phyloP scores from a whole-genome alignment of 2,888 invertebrate genomes.

The Bembecia ichneumoniformis region DNA sequence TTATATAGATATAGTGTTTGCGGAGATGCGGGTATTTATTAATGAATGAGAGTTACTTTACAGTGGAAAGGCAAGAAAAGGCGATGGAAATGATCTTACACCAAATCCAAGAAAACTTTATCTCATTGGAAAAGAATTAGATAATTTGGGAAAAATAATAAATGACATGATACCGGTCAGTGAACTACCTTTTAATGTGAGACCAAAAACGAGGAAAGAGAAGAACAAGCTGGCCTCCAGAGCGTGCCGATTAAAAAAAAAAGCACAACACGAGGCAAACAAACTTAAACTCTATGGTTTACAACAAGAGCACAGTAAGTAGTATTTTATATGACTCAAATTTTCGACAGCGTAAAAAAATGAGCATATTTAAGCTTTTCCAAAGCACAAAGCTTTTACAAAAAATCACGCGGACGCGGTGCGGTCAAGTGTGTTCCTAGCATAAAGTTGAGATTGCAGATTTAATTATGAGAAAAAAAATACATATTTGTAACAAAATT shows the following conservation, averaged over 20 bases:
- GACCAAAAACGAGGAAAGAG: conserved; percentile 95
- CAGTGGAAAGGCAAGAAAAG: conserved; percentile 93
- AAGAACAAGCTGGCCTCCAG: conserved; percentile 98
- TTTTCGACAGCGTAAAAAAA: too few relatives aligned
- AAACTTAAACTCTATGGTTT: conserved; percentile 95
- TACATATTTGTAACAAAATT: too few relatives aligned
- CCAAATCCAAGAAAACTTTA: conserved; percentile 94
- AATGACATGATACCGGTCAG: conserved; percentile 97
- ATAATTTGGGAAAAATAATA: conserved; percentile 90
- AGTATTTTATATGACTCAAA: too few relatives aligned
- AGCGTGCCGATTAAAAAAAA: conserved; percentile 97
- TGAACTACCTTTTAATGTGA: conserved; percentile 89
- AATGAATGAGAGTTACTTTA: too few relatives aligned
- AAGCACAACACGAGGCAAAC: conserved; percentile 98
- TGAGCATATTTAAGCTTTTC: too few relatives aligned
- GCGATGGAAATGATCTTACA: conserved; percentile 97
- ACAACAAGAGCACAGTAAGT: conserved; percentile 94
- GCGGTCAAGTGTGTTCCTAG: too few relatives aligned
- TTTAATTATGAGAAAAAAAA: too few relatives aligned
- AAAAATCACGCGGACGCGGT: too few relatives aligned
- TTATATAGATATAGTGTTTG: not conserved
- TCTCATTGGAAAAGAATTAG: conserved; percentile 92
- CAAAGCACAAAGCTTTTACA: too few relatives aligned
- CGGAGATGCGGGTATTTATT: not conserved
- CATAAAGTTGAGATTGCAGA: too few relatives aligned